phyloP scores from a whole-genome alignment of 2,113 vertebrate species.

The Pycnonotus jocosus region DNA sequence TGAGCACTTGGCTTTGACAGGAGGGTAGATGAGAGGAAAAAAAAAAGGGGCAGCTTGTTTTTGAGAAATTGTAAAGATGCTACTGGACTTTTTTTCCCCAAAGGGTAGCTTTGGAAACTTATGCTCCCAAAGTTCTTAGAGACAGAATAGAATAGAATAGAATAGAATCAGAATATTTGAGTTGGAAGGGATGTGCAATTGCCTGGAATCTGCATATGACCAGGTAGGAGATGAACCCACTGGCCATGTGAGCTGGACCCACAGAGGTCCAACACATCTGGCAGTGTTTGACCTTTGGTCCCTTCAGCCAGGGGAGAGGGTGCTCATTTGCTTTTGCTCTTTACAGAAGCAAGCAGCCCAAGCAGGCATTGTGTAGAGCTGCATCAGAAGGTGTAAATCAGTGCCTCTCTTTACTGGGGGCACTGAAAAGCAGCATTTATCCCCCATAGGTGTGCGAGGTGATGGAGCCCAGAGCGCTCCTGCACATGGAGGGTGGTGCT shows the following conservation, averaged over 20 bases:
- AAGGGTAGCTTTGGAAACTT: not conserved
- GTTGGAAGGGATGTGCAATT: not conserved
- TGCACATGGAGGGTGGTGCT: not conserved
- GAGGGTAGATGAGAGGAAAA: not conserved
- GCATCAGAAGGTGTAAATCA: not conserved
- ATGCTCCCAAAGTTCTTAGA: not conserved
- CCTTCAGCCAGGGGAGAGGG: not conserved
- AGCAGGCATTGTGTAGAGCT: not conserved
- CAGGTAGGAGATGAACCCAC: not conserved
- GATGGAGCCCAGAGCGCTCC: not conserved
- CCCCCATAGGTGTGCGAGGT: rapidly evolving
- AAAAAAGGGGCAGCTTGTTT: not conserved
- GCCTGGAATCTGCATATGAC: not conserved
- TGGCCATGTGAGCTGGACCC: rapidly evolving
- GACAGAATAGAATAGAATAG: not conserved
- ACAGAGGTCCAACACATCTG: rapidly evolving
- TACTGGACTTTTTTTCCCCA: not conserved
- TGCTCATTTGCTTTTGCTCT: too few relatives aligned
- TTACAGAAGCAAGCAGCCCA: not conserved
- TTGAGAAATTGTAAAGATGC: not conserved
- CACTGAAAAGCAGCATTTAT: not conserved
- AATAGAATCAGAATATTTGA: not conserved
- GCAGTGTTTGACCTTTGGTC: not conserved
- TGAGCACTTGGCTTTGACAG: not conserved
- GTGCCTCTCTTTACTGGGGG: not conserved